These are phyloP conservation scores for Grapholita molesta DNA, from an alignment of 1,140 invertebrate species.

Conservation along the genomic window DNA sequence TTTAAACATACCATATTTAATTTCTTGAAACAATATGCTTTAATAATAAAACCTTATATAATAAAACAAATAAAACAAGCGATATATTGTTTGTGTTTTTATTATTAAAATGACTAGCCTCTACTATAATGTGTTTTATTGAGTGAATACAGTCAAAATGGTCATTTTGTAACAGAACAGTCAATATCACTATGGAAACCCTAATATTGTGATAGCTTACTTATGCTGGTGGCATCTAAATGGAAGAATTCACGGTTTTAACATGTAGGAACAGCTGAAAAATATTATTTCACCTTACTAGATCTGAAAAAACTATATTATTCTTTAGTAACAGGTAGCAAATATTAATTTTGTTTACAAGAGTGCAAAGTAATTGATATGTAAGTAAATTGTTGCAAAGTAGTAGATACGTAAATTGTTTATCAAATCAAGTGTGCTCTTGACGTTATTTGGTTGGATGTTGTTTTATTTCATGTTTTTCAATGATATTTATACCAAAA, in stretches of 20 bases:
- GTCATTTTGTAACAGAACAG: background rate
- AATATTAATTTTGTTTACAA: too few relatives aligned
- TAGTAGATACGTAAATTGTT: too few relatives aligned
- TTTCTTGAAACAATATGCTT: too few relatives aligned
- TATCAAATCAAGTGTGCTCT: too few relatives aligned
- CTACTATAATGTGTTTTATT: background rate
- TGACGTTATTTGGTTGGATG: too few relatives aligned
- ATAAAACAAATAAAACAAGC: background rate
- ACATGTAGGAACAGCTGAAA: background rate
- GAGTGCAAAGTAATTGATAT: too few relatives aligned
- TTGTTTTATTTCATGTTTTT: too few relatives aligned
- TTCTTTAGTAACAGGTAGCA: too few relatives aligned
- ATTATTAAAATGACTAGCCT: conserved; percentile 9
- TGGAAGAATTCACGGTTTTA: conserved; percentile 63
- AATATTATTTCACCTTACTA: background rate
- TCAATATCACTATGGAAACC: background rate
- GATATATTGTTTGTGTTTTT: background rate
- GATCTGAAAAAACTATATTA: background rate
- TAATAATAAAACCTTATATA: too few relatives aligned
- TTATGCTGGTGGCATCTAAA: conserved; percentile 47
- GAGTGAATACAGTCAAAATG: background rate
- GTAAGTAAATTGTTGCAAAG: too few relatives aligned
- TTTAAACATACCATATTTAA: too few relatives aligned
- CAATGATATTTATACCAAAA: too few relatives aligned
- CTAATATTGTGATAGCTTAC: background rate